A percentile compares a stretch with the other conserved stretches of the same genome.
Evolutionary conservation across 2,113 vertebrate genomes (phyloP).

Genomic region (Labrus mixtus): DNA sequence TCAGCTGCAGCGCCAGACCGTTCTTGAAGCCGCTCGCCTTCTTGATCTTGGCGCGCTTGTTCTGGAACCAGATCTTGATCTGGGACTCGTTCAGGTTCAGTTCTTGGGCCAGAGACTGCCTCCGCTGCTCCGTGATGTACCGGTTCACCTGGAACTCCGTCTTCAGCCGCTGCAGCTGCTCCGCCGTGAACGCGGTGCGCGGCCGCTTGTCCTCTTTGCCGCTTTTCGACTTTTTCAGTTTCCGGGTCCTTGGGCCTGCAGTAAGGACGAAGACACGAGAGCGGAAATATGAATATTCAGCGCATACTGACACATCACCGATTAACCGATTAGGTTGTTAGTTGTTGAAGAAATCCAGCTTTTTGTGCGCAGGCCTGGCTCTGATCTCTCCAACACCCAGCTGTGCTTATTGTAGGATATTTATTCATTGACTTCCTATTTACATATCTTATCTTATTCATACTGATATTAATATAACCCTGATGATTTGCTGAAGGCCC

Average conservation of each 20-base stretch:
- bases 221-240: slow-evolving; percentile 91
- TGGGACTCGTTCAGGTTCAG: slow-evolving; percentile 90
- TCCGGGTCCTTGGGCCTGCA: slow-evolving; percentile 94
- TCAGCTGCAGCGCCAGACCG: slow-evolving; percentile 89
- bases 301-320: neutral
- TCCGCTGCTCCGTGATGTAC: slow-evolving; percentile 90
- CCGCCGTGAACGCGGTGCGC: slow-evolving; percentile 90
- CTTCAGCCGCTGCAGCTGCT: slow-evolving; percentile 90
- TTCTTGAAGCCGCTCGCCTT: slow-evolving; percentile 89
- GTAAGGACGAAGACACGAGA: slow-evolving; percentile 66
- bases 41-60: slow-evolving; percentile 91
- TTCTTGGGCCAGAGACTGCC: slow-evolving; percentile 88
- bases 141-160: slow-evolving; percentile 89
- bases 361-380: too few relatives aligned
- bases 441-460: too few relatives aligned
- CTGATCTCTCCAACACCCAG: too few relatives aligned
- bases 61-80: slow-evolving; percentile 94
- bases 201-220: slow-evolving; percentile 90
- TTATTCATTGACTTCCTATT: too few relatives aligned
- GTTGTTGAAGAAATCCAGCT: too few relatives aligned
- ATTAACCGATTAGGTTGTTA: neutral
- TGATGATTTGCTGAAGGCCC: too few relatives aligned
- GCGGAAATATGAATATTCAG: slow-evolving; percentile 76
- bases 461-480: too few relatives aligned
- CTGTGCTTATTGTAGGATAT: too few relatives aligned